Conservation (phyloP, 2,113 vertebrate genomes). For the Thinocorus orbignyianus region DNA sequence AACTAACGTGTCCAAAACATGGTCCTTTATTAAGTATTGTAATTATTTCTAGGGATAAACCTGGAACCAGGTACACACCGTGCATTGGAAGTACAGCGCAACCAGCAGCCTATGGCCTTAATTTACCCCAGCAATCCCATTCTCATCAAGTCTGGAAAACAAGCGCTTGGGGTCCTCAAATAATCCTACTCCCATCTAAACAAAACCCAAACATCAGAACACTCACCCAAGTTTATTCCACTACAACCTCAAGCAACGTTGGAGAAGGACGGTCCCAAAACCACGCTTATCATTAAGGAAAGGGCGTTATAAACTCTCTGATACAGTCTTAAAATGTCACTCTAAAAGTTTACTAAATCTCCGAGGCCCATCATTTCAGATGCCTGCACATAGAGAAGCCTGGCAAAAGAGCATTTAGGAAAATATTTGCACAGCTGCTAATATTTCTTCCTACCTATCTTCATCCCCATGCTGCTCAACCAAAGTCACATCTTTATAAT, state of each 20-base stretch:
- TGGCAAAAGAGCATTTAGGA: constrained; percentile 3
- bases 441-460: constrained; percentile 46
- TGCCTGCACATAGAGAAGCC: background rate
- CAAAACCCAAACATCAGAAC: background rate
- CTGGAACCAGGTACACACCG: rapidly evolving
- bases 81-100: rapidly evolving
- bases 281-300: background rate
- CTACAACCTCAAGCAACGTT: background rate
- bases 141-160: background rate
- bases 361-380: background rate
- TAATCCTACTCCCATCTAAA: background rate
- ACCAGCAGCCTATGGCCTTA: background rate
- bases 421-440: constrained; percentile 42
- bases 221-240: background rate
- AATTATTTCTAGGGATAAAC: background rate
- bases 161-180: background rate
- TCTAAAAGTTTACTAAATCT: background rate
- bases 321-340: background rate
- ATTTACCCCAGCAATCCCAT: rapidly evolving
- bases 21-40: rapidly evolving
- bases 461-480: background rate
- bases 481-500: constrained; percentile 73
- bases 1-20: background rate
- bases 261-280: background rate
- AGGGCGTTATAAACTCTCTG: background rate